Conservation (phyloP, 2,888 invertebrate genomes). For the Watsonalla cultraria region DNA sequence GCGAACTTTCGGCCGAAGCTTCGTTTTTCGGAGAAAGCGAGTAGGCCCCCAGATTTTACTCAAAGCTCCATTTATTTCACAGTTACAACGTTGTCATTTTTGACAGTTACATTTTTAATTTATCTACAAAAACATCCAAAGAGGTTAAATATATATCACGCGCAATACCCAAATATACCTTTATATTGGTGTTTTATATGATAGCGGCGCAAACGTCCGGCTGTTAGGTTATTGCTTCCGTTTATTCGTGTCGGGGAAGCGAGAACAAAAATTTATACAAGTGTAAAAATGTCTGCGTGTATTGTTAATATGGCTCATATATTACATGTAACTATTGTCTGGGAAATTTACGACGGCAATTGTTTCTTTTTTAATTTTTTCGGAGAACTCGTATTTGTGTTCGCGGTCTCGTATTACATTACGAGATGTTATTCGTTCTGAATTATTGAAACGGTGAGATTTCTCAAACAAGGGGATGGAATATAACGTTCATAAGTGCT, state of each 20-base stretch:
- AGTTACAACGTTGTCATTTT: too few relatives aligned
- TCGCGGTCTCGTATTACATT: constrained; percentile 5
- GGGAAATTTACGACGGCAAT: constrained; percentile 28
- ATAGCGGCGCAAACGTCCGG: constrained; percentile 37
- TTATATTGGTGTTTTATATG: constrained; percentile 39
- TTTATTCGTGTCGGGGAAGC: constrained; percentile 23
- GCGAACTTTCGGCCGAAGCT: too few relatives aligned
- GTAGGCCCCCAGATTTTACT: too few relatives aligned
- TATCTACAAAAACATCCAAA: too few relatives aligned
- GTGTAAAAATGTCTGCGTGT: constrained; percentile 32
- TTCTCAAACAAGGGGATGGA: too few relatives aligned
- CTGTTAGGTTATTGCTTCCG: constrained; percentile 51
- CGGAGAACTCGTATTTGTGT: constrained; percentile 14
- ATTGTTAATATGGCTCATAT: constrained; percentile 39
- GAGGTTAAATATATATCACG: too few relatives aligned
- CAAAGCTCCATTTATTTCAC: too few relatives aligned
- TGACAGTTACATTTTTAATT: too few relatives aligned
- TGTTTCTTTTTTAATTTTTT: constrained; percentile 29
- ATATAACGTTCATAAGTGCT: too few relatives aligned
- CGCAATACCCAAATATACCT: constrained; percentile 30
- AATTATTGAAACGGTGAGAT: too few relatives aligned
- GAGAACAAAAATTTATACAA: constrained; percentile 21
- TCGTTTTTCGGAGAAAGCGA: too few relatives aligned
- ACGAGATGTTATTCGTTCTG: too few relatives aligned
- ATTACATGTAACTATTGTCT: constrained; percentile 42